Percentiles rank a stretch among this genome's conserved stretches.
Conservation (phyloP, 2,888 invertebrate genomes). For the Scaptodrosophila latifasciaeformis region DNA sequence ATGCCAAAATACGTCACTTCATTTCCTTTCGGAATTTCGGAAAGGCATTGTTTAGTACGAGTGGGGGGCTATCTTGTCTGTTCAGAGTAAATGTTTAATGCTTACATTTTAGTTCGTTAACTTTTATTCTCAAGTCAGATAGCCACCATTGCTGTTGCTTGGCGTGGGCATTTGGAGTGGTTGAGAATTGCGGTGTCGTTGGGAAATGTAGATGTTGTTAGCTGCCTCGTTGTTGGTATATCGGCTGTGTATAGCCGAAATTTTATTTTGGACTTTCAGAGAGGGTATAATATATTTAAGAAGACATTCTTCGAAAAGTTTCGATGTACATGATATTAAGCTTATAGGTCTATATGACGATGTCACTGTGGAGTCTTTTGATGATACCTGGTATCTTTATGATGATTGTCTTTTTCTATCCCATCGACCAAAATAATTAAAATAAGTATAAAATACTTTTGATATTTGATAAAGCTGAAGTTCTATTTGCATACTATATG, state of each 20-base stretch:
- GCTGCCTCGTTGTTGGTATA: not conserved
- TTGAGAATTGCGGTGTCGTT: constrained; percentile 2
- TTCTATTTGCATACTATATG: too few species aligned
- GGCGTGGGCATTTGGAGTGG: not conserved
- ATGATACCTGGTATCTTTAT: too few species aligned
- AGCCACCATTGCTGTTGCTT: not conserved
- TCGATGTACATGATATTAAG: not conserved
- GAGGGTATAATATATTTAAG: not conserved
- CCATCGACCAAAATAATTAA: too few species aligned
- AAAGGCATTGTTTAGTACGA: not conserved
- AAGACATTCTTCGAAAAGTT: not conserved
- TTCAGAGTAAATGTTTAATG: not conserved
- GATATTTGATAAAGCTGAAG: too few species aligned
- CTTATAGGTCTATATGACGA: not conserved
- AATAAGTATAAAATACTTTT: too few species aligned
- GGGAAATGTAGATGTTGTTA: constrained; percentile 7
- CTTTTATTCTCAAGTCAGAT: not conserved
- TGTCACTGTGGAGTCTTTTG: not conserved
- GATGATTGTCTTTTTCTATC: too few species aligned
- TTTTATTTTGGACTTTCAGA: not conserved
- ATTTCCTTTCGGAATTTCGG: not conserved
- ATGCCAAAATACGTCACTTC: not conserved
- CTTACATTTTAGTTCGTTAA: not conserved
- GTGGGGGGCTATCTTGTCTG: not conserved
- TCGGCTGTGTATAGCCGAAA: not conserved